A percentile compares a stretch with the other conserved stretches of the same genome.
Conservation (phyloP, 2,113 vertebrate genomes). For the Pituophis catenifer region DNA sequence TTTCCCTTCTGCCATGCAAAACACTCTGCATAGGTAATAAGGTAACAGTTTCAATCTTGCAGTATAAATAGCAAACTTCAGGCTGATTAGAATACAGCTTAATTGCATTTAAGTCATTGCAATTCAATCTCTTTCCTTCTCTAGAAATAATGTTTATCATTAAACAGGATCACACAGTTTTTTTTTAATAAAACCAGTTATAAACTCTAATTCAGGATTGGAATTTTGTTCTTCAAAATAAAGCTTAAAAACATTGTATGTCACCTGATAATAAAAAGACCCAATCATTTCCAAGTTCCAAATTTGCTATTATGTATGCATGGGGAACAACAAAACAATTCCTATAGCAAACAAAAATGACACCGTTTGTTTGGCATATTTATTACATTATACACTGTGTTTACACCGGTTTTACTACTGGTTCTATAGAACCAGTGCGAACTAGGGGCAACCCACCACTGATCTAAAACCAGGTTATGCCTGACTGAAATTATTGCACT, state of each 20-base stretch:
- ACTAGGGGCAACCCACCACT: too few species aligned
- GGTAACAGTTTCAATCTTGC: conserved; percentile 54
- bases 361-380: not conserved
- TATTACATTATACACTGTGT: not conserved
- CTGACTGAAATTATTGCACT: not conserved
- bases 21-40: conserved; percentile 61
- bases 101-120: conserved; percentile 47
- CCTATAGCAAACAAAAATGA: not conserved
- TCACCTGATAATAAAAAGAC: conserved; percentile 9
- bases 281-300: not conserved
- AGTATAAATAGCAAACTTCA: conserved; percentile 62
- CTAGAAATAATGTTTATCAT: conserved; percentile 37
- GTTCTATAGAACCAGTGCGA: too few species aligned
- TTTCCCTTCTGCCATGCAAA: conserved; percentile 64
- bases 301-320: not conserved
- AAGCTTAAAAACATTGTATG: conserved; percentile 17
- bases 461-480: too few species aligned
- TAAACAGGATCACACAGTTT: conserved; percentile 40
- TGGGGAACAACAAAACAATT: not conserved
- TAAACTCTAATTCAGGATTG: conserved; percentile 15
- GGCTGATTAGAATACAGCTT: conserved; percentile 53
- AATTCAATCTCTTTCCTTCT: conserved; percentile 26
- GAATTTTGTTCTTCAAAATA: not conserved
- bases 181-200: conserved; percentile 36
- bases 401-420: too few species aligned